phyloP scores from a whole-genome alignment of 2,113 vertebrate genomes.

The Cebidichthys violaceus region DNA sequence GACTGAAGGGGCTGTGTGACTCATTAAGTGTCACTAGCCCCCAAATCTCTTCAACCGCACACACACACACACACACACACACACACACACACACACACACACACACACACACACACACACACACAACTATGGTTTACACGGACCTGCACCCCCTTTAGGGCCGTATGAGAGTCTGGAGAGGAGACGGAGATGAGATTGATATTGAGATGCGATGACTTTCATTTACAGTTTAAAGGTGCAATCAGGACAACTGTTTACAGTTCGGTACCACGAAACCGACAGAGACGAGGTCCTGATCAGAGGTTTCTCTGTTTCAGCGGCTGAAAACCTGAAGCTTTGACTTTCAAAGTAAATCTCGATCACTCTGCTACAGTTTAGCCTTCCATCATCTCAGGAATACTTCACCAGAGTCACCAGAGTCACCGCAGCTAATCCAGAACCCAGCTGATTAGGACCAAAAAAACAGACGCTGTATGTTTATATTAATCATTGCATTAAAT shows the following conservation, averaged over 20 bases:
- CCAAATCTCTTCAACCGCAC: background rate
- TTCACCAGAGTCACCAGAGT: no score
- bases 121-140: background rate
- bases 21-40: slow-evolving; percentile 34
- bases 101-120: background rate
- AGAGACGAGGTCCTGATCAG: slow-evolving; percentile 9
- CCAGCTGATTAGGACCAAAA: background rate
- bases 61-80: background rate
- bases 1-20: slow-evolving; percentile 26
- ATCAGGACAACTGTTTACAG: background rate
- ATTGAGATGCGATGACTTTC: slow-evolving; percentile 20
- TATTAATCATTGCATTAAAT: no score
- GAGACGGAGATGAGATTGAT: slow-evolving; percentile 9
- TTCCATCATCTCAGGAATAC: background rate
- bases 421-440: background rate
- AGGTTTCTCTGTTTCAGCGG: background rate
- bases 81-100: background rate
- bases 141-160: background rate
- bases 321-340: background rate
- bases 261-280: background rate
- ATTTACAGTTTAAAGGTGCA: slow-evolving; percentile 24
- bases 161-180: background rate
- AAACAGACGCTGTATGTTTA: background rate
- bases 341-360: background rate
- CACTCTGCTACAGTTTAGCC: background rate